A percentile compares a stretch with the other conserved stretches of the same genome.
phyloP scores from a whole-genome alignment of 2,113 vertebrate species.

The Oxyura jamaicensis region DNA sequence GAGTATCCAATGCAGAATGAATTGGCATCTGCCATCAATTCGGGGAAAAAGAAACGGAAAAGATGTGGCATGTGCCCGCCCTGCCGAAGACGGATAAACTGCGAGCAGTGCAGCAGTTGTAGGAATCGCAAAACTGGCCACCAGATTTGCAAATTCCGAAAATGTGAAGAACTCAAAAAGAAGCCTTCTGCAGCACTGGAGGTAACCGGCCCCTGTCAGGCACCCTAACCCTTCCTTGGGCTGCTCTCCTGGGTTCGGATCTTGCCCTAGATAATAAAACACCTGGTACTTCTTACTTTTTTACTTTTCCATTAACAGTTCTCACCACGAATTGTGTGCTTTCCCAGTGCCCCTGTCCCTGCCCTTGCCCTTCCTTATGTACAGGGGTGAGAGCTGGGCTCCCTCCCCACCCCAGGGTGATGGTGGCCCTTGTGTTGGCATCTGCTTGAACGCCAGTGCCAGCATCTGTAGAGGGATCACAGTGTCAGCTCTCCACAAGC shows the following conservation, averaged over 20 bases:
- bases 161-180: conserved; percentile 99
- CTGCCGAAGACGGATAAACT: conserved; percentile 98
- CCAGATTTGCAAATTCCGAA: conserved; percentile 99
- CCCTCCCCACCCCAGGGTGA: neutral
- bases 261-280: conserved; percentile 67
- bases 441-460: neutral
- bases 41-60: conserved; percentile 99
- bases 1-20: conserved; percentile 98
- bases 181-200: conserved; percentile 98
- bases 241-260: conserved; percentile 73
- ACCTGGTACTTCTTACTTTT: conserved; percentile 61
- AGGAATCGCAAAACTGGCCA: conserved; percentile 99
- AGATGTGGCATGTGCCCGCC: conserved; percentile 97
- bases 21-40: conserved; percentile 97
- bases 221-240: conserved; percentile 76
- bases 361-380: neutral
- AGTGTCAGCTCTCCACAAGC: neutral
- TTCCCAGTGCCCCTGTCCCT: neutral
- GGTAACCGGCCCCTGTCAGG: conserved; percentile 84
- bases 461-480: rapidly evolving
- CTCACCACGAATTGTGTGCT: neutral
- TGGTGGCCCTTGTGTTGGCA: neutral
- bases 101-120: conserved; percentile 99
- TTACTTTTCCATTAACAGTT: conserved; percentile 31
- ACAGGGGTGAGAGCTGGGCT: neutral